Percentiles rank a stretch among this genome's conserved stretches.
phyloP scores from a whole-genome alignment of 2,113 vertebrate species.

The Thunnus maccoyii region DNA sequence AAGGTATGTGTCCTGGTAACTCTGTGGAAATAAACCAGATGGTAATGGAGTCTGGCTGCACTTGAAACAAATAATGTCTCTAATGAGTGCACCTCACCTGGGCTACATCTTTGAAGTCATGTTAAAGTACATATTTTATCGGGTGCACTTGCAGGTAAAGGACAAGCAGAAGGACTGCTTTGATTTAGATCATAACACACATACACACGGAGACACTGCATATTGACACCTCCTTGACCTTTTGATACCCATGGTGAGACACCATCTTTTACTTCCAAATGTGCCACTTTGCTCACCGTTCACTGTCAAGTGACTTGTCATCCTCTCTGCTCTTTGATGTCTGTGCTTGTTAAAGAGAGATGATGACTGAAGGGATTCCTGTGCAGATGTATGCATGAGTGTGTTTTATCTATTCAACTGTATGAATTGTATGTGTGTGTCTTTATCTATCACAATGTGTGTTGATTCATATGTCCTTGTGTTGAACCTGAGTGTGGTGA shows the following conservation, averaged over 20 bases:
- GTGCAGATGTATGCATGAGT: background rate
- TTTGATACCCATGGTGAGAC: background rate
- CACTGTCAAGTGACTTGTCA: background rate
- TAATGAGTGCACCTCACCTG: background rate
- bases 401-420: slow-evolving; percentile 7
- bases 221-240: slow-evolving; percentile 29
- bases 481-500: slow-evolving; percentile 16
- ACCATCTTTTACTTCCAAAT: slow-evolving; percentile 3
- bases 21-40: background rate
- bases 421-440: background rate
- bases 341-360: background rate
- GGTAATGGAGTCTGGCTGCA: slow-evolving; percentile 18
- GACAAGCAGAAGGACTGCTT: slow-evolving; percentile 36
- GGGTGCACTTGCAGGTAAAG: slow-evolving; percentile 39
- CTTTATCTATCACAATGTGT: background rate
- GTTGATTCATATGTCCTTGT: slow-evolving; percentile 7
- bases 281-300: background rate
- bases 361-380: background rate
- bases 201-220: background rate
- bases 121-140: slow-evolving; percentile 14
- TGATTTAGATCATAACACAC: slow-evolving; percentile 35
- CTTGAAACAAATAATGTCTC: slow-evolving; percentile 17
- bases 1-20: background rate
- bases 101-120: slow-evolving; percentile 28
- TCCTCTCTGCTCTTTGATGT: background rate